Evolutionary conservation across 1,140 invertebrate genomes (phyloP), one percentile per base, ranked within the genome.

Genomic region (Aplysia californica): DNA sequence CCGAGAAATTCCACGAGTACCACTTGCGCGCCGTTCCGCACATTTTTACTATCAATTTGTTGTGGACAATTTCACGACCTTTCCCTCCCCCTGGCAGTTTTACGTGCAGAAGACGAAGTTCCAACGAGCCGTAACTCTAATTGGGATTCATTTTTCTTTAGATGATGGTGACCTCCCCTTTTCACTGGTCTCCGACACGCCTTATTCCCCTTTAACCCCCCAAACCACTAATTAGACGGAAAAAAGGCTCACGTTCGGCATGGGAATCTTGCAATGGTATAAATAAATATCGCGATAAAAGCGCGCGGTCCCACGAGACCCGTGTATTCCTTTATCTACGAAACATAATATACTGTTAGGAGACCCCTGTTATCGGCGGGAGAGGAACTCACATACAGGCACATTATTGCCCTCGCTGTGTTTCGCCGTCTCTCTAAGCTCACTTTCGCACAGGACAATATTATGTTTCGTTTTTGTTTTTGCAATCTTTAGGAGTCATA

Each of bases 81-180:
- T n/a, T 10, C 39, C 66, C 66, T 20, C 23, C 20, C 29, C 66
- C 4, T 68, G 66, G 66, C 66, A 68, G 36, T 68, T 68, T 68
- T 68, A 68, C 66, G 66, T 44, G 23, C 26, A 44, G 2, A 10
- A 68, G 50, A 26, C 1, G n/a, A 41, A 44, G 66, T 44, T 26
- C 21, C 38, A 36, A 68, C 66, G 66, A 68, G 38, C 38, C 23
- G 66, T 68, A 68, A 68, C 39, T 68, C 66, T 68, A 68, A 68
- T 68, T 68, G 66, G 66, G 35, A 44, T 41, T 68, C 66, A 26
- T 68, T 68, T 68, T 66, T 44, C 39, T 26, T 44, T 68, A 6
- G 35, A 41, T 36, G 3, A 41, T 3, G 31, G 31, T 68, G 35
- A 68, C 35, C 66, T 44, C 66, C 66, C 66, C 66, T 68, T 26